Percentiles rank a stretch among this genome's conserved stretches.
These are phyloP conservation scores for Microplitis demolitor DNA, from an alignment of 1,140 invertebrate genomes.

Conservation along the genomic window DNA sequence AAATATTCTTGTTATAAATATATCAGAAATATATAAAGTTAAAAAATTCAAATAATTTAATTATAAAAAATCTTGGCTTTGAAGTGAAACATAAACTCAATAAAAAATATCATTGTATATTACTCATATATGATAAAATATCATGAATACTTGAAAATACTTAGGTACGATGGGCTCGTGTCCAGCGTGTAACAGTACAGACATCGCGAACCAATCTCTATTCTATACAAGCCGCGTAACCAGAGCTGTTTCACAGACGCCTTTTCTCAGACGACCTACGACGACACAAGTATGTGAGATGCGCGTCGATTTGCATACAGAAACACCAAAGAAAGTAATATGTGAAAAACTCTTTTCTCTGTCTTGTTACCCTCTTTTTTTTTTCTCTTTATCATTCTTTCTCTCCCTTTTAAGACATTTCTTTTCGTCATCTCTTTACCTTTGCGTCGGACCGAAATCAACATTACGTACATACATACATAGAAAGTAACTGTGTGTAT, in stretches of 20 bases:
- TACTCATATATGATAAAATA: conserved; percentile 21
- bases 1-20: too few relatives aligned
- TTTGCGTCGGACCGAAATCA: conserved; percentile 13
- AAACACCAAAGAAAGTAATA: background rate
- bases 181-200: conserved; percentile 39
- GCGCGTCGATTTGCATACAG: conserved; percentile 6
- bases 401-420: too few relatives aligned
- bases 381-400: too few relatives aligned
- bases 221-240: conserved; percentile 29
- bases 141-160: conserved; percentile 44
- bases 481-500: background rate
- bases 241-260: conserved; percentile 15
- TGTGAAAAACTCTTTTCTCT: background rate
- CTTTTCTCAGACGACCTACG: conserved; percentile 16
- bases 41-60: too few relatives aligned
- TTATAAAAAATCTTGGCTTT: too few relatives aligned
- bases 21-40: too few relatives aligned
- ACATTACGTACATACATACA: background rate
- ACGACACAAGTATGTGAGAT: conserved; percentile 8
- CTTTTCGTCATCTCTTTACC: conserved; percentile 8
- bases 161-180: conserved; percentile 48
- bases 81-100: too few relatives aligned
- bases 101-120: too few relatives aligned
- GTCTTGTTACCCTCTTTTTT: background rate
- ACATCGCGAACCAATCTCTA: conserved; percentile 48